Evolutionary conservation across 2,113 vertebrate genomes (phyloP).

Genomic region (Carollia perspicillata): DNA sequence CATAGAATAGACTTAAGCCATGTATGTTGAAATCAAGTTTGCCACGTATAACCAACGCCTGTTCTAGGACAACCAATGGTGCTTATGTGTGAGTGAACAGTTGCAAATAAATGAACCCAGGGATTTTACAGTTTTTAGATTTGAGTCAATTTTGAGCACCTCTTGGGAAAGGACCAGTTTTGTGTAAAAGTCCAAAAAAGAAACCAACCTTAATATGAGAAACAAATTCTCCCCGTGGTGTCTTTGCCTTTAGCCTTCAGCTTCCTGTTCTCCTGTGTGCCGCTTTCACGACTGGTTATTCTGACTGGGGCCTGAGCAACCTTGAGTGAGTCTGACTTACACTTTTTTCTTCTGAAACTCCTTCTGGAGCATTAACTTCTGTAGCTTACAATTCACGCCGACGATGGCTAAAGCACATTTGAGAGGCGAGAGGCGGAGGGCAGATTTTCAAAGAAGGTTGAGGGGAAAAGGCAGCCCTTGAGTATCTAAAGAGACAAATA

Average conservation of each 20-base stretch:
- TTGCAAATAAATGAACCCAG: constrained; percentile 71
- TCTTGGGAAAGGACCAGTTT: constrained; percentile 11
- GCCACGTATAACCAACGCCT: neutral
- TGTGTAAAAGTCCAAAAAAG: neutral
- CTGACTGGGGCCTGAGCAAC: constrained; percentile 36
- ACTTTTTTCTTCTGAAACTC: constrained; percentile 57
- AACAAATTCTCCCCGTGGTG: neutral
- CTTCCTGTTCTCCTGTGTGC: neutral
- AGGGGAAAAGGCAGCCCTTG: constrained; percentile 34
- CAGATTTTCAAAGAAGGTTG: constrained; percentile 48
- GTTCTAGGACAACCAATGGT: neutral
- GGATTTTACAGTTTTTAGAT: constrained; percentile 63
- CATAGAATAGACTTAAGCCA: neutral
- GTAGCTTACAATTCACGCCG: neutral
- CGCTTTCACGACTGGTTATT: neutral
- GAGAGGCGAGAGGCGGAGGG: neutral
- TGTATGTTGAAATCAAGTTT: neutral
- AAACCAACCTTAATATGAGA: constrained; percentile 17
- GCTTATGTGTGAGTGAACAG: constrained; percentile 25
- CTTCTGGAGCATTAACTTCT: constrained; percentile 63
- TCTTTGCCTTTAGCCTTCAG: constrained; percentile 30
- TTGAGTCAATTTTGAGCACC: constrained; percentile 25
- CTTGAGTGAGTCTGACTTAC: constrained; percentile 43
- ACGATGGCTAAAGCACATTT: neutral
- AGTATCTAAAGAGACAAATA: constrained; percentile 74